These are phyloP conservation scores for Drosophila incognita DNA, from an alignment of 2,888 invertebrate species.

Conservation along the genomic window DNA sequence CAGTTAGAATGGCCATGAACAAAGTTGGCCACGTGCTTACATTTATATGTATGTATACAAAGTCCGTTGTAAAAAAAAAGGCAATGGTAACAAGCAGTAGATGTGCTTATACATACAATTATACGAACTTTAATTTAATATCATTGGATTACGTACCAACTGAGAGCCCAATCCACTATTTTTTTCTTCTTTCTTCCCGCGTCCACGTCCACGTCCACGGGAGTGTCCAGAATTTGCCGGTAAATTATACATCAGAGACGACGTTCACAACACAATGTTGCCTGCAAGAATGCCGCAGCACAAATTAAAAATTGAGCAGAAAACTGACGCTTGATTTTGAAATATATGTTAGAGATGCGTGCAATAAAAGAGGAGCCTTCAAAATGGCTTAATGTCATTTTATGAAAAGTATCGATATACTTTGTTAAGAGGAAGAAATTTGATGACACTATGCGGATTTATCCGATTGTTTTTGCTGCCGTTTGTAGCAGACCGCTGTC, in stretches of 20 bases:
- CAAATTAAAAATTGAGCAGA: neutral
- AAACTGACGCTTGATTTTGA: neutral
- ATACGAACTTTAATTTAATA: neutral
- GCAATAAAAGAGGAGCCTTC: neutral
- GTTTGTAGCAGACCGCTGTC: neutral
- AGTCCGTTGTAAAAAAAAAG: neutral
- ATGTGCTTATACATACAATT: neutral
- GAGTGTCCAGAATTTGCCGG: conserved; percentile 38
- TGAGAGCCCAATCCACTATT: conserved; percentile 4
- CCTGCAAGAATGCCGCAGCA: neutral
- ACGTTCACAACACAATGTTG: neutral
- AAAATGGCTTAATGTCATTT: neutral
- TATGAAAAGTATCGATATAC: neutral
- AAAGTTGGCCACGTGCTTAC: neutral
- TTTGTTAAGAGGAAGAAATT: neutral
- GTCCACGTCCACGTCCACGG: conserved; percentile 61
- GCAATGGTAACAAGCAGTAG: neutral
- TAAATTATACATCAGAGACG: conserved; percentile 40
- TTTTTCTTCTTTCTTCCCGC: conserved; percentile 26
- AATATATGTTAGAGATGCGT: neutral
- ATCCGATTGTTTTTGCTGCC: neutral
- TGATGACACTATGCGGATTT: neutral
- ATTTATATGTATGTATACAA: neutral
- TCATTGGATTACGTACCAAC: conserved; percentile 38
- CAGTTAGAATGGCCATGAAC: neutral